A percentile compares a stretch with the other conserved stretches of the same genome.
Conservation (phyloP, 2,888 invertebrate species). For the Pterostichus madidus region DNA sequence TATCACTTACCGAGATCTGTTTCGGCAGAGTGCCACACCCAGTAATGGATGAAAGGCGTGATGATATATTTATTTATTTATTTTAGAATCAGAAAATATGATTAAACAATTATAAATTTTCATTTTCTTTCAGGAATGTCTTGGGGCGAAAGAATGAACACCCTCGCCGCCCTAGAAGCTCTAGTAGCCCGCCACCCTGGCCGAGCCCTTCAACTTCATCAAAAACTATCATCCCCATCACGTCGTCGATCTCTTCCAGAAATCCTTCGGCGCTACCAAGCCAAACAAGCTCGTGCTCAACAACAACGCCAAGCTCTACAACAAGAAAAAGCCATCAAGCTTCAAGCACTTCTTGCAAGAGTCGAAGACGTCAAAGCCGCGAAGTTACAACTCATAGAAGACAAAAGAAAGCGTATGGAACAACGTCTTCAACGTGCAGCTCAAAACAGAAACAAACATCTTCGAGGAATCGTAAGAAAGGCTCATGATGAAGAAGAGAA, state of each 20-base stretch:
- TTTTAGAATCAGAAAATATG: too few species aligned
- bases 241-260: constrained; percentile 91
- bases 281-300: constrained; percentile 94
- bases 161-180: constrained; percentile 87
- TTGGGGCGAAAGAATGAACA: constrained; percentile 92
- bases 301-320: constrained; percentile 90
- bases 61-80: too few species aligned
- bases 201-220: constrained; percentile 93
- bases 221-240: constrained; percentile 95
- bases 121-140: constrained; percentile 80
- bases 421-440: constrained; percentile 90
- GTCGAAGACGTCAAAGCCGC: constrained; percentile 92
- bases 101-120: background rate
- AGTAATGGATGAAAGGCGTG: too few species aligned
- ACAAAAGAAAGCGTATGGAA: constrained; percentile 88
- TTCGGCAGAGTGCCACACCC: too few species aligned
- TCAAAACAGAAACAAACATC: constrained; percentile 91
- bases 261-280: constrained; percentile 89
- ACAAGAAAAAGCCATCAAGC: constrained; percentile 90
- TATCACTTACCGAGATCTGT: too few species aligned
- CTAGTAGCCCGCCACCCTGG: constrained; percentile 94
- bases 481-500: constrained; percentile 99
- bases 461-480: constrained; percentile 92
- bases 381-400: constrained; percentile 91
- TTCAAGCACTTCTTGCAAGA: constrained; percentile 91